These are phyloP conservation scores for Bombus impatiens DNA, from an alignment of 1,140 invertebrate species.

Conservation along the genomic window DNA sequence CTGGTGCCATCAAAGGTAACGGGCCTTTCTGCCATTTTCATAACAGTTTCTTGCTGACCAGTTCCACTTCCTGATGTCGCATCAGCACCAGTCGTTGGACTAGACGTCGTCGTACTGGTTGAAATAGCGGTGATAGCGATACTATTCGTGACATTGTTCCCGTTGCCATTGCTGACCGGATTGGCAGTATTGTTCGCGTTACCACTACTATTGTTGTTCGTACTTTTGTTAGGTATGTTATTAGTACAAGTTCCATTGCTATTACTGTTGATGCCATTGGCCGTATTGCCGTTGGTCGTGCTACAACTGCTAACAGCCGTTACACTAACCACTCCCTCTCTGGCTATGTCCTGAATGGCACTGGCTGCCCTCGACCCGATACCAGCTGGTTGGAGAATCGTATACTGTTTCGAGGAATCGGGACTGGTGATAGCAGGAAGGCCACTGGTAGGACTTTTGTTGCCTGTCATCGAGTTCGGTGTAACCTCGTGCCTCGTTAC, in stretches of 20 bases:
- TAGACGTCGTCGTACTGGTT: slow-evolving; percentile 75
- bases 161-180: slow-evolving; percentile 55
- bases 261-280: slow-evolving; percentile 50
- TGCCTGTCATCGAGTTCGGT: slow-evolving; percentile 54
- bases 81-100: slow-evolving; percentile 72
- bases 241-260: slow-evolving; percentile 58
- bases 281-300: slow-evolving; percentile 62
- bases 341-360: slow-evolving; percentile 88
- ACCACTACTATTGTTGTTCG: slow-evolving; percentile 41
- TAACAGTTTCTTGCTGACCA: slow-evolving; percentile 75
- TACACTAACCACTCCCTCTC: slow-evolving; percentile 86
- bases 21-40: slow-evolving; percentile 79
- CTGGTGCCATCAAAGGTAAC: slow-evolving; percentile 77
- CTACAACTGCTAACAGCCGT: slow-evolving; percentile 85
- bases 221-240: slow-evolving; percentile 50
- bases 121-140: slow-evolving; percentile 73
- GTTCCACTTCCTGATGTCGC: slow-evolving; percentile 78
- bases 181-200: slow-evolving; percentile 47
- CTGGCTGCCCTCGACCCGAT: slow-evolving; percentile 89
- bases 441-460: slow-evolving; percentile 59
- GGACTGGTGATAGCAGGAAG: slow-evolving; percentile 81
- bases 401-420: slow-evolving; percentile 88
- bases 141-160: slow-evolving; percentile 67
- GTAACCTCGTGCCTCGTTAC: slow-evolving; percentile 61
- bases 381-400: slow-evolving; percentile 91